These are phyloP conservation scores for Netelia virgata DNA, from an alignment of 2,888 invertebrate genomes.

Conservation along the genomic window DNA sequence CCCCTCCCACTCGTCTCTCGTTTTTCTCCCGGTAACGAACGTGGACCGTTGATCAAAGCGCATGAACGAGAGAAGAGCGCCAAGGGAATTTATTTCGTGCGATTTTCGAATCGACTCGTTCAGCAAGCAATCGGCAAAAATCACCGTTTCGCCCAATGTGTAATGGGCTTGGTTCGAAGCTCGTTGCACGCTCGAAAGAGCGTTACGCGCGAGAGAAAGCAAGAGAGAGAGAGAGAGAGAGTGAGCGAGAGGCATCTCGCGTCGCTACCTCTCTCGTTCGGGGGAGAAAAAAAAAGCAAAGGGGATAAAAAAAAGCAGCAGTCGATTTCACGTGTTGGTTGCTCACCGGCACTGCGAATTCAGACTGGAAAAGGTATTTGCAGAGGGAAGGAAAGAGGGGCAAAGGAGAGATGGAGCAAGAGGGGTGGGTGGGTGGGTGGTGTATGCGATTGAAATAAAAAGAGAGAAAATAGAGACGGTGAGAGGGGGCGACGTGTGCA, in stretches of 20 bases:
- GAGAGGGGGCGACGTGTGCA: constrained; percentile 19
- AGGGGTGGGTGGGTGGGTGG: no score
- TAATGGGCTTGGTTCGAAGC: constrained; percentile 61
- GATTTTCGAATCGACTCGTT: constrained; percentile 70
- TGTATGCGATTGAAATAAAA: constrained; percentile 5
- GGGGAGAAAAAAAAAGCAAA: background rate
- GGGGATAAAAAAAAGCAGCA: constrained; percentile 26
- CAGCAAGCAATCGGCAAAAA: constrained; percentile 70
- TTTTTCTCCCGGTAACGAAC: constrained; percentile 57
- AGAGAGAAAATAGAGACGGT: constrained; percentile 36
- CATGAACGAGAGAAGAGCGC: constrained; percentile 15
- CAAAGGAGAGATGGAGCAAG: background rate
- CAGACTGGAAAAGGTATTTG: constrained; percentile 42
- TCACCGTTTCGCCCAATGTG: constrained; percentile 68
- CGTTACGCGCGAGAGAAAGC: background rate
- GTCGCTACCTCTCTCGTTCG: constrained; percentile 21
- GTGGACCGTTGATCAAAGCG: constrained; percentile 70
- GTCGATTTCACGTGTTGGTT: constrained; percentile 67
- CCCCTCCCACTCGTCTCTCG: background rate
- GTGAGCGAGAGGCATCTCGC: constrained; percentile 15
- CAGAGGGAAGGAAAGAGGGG: constrained; percentile 10
- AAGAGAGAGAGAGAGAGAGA: background rate
- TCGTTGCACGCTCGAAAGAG: background rate
- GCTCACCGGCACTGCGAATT: constrained; percentile 50
- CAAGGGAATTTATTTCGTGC: constrained; percentile 70